A percentile compares a stretch with the other conserved stretches of the same genome.
Evolutionary conservation across 2,113 vertebrate species (phyloP).

Genomic region (Puffinus mauretanicus): DNA sequence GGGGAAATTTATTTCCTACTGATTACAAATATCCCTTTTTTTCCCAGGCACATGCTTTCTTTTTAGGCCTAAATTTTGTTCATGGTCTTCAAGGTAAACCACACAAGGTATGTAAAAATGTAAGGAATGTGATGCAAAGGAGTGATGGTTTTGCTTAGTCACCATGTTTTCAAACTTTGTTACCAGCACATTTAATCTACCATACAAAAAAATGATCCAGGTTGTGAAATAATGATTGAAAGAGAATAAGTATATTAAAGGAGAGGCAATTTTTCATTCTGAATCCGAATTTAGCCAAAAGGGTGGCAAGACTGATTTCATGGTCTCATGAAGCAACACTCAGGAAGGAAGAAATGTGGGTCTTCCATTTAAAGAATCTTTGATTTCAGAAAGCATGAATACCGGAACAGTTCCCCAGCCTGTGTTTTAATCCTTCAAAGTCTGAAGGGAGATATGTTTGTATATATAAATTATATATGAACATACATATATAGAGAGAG

Average conservation of each 20-base stretch:
- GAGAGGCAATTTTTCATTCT: conserved; percentile 36
- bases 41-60: not conserved
- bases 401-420: not conserved
- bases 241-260: conserved; percentile 12
- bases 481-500: not conserved
- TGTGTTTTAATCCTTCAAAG: not conserved
- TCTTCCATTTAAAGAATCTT: not conserved
- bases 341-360: not conserved
- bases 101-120: not conserved
- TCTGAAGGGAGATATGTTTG: not conserved
- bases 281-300: conserved; percentile 15
- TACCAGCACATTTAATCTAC: conserved; percentile 8
- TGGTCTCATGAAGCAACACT: not conserved
- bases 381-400: not conserved
- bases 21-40: not conserved
- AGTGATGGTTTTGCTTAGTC: not conserved
- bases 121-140: not conserved
- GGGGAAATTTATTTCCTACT: not conserved
- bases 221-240: conserved; percentile 3
- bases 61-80: not conserved
- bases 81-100: not conserved
- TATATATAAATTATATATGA: not conserved
- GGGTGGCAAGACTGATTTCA: conserved; percentile 15
- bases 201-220: not conserved
- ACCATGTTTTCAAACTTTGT: not conserved